These are phyloP conservation scores for Anoplophora glabripennis DNA, from an alignment of 1,140 invertebrate species.

Conservation along the genomic window DNA sequence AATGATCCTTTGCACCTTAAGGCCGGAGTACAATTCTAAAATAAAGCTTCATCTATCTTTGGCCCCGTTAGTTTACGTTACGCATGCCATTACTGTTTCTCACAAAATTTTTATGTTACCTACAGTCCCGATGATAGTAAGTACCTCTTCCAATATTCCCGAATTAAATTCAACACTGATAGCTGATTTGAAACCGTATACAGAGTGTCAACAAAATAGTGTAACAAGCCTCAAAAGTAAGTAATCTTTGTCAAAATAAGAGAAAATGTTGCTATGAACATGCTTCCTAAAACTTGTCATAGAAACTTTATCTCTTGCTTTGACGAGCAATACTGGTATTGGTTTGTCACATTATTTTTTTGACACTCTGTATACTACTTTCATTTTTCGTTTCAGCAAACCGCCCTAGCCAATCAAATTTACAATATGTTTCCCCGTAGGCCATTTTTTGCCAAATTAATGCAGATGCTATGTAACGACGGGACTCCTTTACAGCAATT, in stretches of 20 bases:
- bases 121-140: slow-evolving; percentile 27
- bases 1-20: slow-evolving; percentile 50
- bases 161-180: slow-evolving; percentile 5
- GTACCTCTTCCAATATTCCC: slow-evolving; percentile 1
- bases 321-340: too few relatives aligned
- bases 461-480: slow-evolving; percentile 48
- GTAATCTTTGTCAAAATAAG: too few relatives aligned
- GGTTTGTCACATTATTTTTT: background rate
- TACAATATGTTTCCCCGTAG: slow-evolving; percentile 38
- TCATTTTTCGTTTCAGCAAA: slow-evolving; percentile 20
- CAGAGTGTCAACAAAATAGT: too few relatives aligned
- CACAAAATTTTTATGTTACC: slow-evolving; percentile 29
- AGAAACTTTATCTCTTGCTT: too few relatives aligned
- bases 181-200: too few relatives aligned
- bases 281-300: too few relatives aligned
- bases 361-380: background rate
- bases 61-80: slow-evolving; percentile 53
- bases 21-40: slow-evolving; percentile 57
- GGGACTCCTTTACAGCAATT: slow-evolving; percentile 49
- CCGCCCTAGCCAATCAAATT: slow-evolving; percentile 24
- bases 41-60: slow-evolving; percentile 52
- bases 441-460: slow-evolving; percentile 25
- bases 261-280: too few relatives aligned
- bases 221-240: too few relatives aligned
- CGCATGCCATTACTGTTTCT: slow-evolving; percentile 28